These are phyloP conservation scores for Nasonia oneida DNA, from an alignment of 2,888 invertebrate species.

Conservation along the genomic window DNA sequence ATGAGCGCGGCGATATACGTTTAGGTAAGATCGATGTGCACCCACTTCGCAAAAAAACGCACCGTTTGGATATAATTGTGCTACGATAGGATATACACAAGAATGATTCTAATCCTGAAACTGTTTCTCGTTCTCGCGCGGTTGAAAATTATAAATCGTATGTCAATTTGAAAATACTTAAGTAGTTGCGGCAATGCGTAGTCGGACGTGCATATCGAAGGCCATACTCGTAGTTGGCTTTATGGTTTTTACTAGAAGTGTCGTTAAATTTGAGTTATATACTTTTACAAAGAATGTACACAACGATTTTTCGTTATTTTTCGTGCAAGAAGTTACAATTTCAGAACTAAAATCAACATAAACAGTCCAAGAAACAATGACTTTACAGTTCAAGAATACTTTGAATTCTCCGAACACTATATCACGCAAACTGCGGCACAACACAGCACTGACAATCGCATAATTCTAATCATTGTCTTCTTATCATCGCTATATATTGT, in stretches of 20 bases:
- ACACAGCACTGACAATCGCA: constrained; percentile 63
- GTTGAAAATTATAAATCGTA: neutral
- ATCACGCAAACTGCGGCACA: constrained; percentile 38
- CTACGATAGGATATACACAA: neutral
- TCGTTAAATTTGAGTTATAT: neutral
- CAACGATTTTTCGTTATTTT: neutral
- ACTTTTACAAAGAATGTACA: neutral
- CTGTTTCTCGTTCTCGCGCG: neutral
- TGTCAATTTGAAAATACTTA: neutral
- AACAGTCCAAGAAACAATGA: neutral
- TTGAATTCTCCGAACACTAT: constrained; percentile 30
- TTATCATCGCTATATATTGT: constrained; percentile 41
- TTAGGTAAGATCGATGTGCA: constrained; percentile 36
- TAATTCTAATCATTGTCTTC: constrained; percentile 57
- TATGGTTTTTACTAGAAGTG: neutral
- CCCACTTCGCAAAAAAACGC: neutral
- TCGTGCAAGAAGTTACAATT: neutral
- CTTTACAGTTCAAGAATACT: neutral
- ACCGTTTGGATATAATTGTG: constrained; percentile 3
- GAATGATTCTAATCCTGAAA: constrained; percentile 3
- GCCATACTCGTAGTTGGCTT: neutral
- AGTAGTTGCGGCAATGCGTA: neutral
- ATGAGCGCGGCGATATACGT: neutral
- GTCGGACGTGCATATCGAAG: neutral
- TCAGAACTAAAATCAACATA: constrained; percentile 37